Evolutionary conservation across 1,140 invertebrate species (phyloP), one percentile per base, ranked within the genome.

Genomic region (Grapholita molesta): DNA sequence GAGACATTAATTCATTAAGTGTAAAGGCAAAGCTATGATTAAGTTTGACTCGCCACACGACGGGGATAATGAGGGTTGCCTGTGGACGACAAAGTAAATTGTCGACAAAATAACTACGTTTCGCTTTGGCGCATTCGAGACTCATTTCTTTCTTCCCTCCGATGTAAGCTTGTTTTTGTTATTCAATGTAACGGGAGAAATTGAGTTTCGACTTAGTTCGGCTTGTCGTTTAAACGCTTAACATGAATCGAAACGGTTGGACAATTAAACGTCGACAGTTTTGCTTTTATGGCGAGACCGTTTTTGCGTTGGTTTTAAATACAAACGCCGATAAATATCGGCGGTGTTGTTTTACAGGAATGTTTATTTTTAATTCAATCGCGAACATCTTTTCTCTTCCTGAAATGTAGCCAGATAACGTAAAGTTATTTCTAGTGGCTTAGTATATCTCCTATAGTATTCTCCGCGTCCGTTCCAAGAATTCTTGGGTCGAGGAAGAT

Each of bases 51-150:
- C n/a, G 42, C 42, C 24, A 61, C 55, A 15, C 23, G 24, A 25
- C 24, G 55, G 15, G 25, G 24, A 61, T 28, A 61, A 28, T 28
- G 24, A 61, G 23, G 24, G 24, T 30, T 61, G 55, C 55, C 25
- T 61, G 55, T 61, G 25, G 55, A 61, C 55, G 55, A 61, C 55
- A 61, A 61, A 61, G 55, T 61, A 61, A 61, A 61, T 28, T 61
- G 55, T 28, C 55, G 24, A 28, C 53, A 57, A 57, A 57, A 57
- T 57, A 57, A 61, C 55, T 61, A 61, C 25, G 23, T 61, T 61
- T 61, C 55, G 55, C 23, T 28, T 28, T 61, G 55, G 24, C 55
- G 55, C 55, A 28, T 61, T 28, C 55, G 25, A 28, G 23, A 28
- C 25, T 61, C 55, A 61, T 61, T 61, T 61, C 55, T 61, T 61